phyloP scores from a whole-genome alignment of 2,113 vertebrate species.

The Tapirus terrestris region DNA sequence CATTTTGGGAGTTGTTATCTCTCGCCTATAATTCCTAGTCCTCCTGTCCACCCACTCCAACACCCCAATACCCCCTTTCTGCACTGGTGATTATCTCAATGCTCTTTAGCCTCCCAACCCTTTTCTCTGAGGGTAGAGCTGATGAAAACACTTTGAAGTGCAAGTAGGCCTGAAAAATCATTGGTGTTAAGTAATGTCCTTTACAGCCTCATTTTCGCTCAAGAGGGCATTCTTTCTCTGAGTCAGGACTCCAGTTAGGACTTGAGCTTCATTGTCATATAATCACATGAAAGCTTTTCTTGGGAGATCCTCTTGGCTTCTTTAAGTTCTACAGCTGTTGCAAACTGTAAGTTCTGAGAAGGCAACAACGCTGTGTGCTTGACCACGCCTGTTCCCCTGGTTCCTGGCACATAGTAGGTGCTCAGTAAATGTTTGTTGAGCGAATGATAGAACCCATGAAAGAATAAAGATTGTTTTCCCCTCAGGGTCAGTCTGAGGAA shows the following conservation, averaged over 20 bases:
- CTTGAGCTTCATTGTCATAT: not conserved
- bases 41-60: not conserved
- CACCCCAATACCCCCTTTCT: not conserved
- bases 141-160: constrained; percentile 2
- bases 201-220: not conserved
- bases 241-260: not conserved
- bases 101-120: not conserved
- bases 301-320: not conserved
- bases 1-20: not conserved
- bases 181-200: not conserved
- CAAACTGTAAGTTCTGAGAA: not conserved
- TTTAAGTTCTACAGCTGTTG: not conserved
- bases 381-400: not conserved
- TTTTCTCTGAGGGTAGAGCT: not conserved
- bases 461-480: not conserved
- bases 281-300: not conserved
- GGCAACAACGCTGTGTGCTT: not conserved
- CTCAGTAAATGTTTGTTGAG: not conserved
- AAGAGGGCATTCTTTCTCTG: not conserved
- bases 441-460: not conserved
- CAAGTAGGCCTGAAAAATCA: not conserved
- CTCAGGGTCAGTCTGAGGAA: not conserved
- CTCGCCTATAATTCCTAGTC: not conserved
- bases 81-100: not conserved
- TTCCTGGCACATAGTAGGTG: not conserved